Conservation (phyloP, 1,140 invertebrate species). For the Drosophila ficusphila region DNA sequence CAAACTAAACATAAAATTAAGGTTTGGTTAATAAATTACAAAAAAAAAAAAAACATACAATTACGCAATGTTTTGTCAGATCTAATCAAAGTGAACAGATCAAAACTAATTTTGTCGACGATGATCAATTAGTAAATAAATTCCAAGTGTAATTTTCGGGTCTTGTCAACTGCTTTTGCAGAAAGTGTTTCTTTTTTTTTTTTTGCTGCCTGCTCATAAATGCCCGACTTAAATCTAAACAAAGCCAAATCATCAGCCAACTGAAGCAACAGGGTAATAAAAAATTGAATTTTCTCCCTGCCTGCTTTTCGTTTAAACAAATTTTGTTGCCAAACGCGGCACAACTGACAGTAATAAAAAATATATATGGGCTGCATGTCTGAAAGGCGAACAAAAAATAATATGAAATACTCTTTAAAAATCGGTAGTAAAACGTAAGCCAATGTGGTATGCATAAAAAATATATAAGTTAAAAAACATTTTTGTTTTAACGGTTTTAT, state of each 20-base stretch:
- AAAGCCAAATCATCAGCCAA: constrained; percentile 21
- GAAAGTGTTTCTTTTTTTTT: constrained; percentile 5
- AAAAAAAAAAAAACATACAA: too few relatives aligned
- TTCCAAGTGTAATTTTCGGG: background rate
- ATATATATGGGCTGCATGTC: constrained; percentile 18
- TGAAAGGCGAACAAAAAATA: background rate
- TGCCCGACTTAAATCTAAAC: constrained; percentile 37
- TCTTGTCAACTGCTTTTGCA: constrained; percentile 19
- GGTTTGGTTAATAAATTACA: too few relatives aligned
- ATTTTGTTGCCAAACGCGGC: constrained; percentile 52
- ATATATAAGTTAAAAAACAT: too few relatives aligned
- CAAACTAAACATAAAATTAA: background rate
- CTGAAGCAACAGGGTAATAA: constrained; percentile 47
- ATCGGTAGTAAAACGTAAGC: too few relatives aligned
- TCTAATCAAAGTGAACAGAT: too few relatives aligned
- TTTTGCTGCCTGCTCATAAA: constrained; percentile 28
- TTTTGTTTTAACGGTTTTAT: too few relatives aligned
- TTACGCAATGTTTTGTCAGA: too few relatives aligned
- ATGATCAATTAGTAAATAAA: too few relatives aligned
- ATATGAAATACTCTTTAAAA: background rate
- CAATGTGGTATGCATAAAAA: too few relatives aligned
- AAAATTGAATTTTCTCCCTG: constrained; percentile 28
- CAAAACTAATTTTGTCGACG: background rate
- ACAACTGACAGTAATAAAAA: constrained; percentile 54
- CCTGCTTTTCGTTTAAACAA: constrained; percentile 43